phyloP scores from a whole-genome alignment of 2,888 invertebrate species.

The Morpho helenor region DNA sequence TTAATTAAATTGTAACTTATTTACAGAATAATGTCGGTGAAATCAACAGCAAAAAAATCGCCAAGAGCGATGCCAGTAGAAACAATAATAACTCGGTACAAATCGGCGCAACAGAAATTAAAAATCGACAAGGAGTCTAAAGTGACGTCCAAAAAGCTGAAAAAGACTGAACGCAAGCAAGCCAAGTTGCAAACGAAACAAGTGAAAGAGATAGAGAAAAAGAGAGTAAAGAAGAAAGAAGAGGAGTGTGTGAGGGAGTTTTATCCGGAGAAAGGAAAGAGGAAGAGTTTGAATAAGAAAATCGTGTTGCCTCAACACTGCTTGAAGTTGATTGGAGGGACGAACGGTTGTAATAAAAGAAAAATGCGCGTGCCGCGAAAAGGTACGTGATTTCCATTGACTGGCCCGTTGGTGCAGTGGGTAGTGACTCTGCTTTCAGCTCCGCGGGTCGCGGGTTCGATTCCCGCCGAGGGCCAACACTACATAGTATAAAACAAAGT shows the following conservation, averaged over 20 bases:
- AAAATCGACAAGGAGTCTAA: conserved; percentile 19
- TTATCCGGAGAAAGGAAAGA: conserved; percentile 47
- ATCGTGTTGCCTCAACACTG: conserved; percentile 45
- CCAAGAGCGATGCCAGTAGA: conserved; percentile 35
- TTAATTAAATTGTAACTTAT: no score
- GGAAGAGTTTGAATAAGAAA: conserved; percentile 37
- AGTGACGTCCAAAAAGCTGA: conserved; percentile 10
- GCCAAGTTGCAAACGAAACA: conserved; percentile 12
- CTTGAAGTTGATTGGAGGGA: conserved; percentile 41
- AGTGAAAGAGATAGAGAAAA: not conserved
- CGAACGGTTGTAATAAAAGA: conserved; percentile 44
- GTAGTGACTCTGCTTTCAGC: no score
- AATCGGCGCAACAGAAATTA: conserved; percentile 38
- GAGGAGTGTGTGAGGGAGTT: conserved; percentile 35
- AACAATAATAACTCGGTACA: conserved; percentile 43
- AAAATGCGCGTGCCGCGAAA: conserved; percentile 44
- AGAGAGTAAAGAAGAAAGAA: not conserved
- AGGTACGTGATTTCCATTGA: no score
- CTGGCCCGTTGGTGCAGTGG: no score
- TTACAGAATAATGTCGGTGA: no score
- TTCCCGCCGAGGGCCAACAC: no score
- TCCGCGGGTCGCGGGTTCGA: no score
- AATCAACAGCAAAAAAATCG: conserved; percentile 18
- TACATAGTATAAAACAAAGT: no score
- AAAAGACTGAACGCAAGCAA: conserved; percentile 19